Evolutionary conservation across 2,113 vertebrate species (phyloP).

Genomic region (Diphyllodes magnificus): DNA sequence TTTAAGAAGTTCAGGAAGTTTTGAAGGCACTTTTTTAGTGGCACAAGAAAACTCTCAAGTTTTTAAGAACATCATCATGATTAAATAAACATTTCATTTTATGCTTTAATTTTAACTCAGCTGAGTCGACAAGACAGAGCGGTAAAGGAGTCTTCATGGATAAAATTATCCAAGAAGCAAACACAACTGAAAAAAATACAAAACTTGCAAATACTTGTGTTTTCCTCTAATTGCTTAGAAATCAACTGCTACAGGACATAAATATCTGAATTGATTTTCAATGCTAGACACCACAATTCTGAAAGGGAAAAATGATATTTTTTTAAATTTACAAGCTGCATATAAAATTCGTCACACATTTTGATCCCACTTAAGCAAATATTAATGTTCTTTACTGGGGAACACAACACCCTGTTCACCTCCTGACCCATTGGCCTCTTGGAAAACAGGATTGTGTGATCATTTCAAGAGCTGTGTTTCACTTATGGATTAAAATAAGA

Average conservation of each 20-base stretch:
- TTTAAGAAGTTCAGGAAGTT: conserved; percentile 42
- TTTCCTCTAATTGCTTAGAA: conserved; percentile 41
- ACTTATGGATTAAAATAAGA: not conserved
- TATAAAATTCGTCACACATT: not conserved
- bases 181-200: conserved; percentile 23
- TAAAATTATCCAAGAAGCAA: conserved; percentile 50
- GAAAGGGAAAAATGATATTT: not conserved
- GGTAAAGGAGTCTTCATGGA: conserved; percentile 32
- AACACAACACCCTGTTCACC: not conserved
- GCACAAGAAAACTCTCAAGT: conserved; percentile 34
- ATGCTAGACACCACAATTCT: conserved; percentile 20
- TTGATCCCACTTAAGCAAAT: not conserved
- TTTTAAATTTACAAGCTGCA: not conserved
- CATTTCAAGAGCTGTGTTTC: not conserved
- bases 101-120: conserved; percentile 61
- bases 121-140: conserved; percentile 43
- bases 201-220: conserved; percentile 43
- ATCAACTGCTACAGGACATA: conserved; percentile 39
- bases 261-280: conserved; percentile 52
- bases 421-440: not conserved
- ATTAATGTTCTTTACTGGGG: not conserved
- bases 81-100: conserved; percentile 64
- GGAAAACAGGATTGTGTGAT: not conserved
- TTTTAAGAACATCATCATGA: conserved; percentile 2
- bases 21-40: conserved; percentile 20